phyloP scores from a whole-genome alignment of 2,797 vertebrate species.

The Forpus xanthops region DNA sequence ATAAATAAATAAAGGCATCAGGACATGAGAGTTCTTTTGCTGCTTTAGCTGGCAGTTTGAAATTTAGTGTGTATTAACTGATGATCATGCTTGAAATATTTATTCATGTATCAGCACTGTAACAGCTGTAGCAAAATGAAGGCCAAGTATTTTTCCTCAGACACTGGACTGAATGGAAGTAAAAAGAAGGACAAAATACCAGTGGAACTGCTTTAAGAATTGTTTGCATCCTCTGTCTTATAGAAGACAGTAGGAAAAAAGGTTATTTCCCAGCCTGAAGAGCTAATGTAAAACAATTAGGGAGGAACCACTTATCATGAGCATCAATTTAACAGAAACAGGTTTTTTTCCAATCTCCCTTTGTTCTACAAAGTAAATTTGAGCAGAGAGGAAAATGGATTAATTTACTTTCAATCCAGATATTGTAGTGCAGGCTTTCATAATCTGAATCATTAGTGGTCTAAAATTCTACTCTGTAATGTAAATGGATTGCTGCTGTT shows the following conservation, averaged over 20 bases:
- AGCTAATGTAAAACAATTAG: not conserved
- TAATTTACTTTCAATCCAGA: not conserved
- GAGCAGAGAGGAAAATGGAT: not conserved
- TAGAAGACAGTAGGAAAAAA: not conserved
- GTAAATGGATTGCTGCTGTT: not conserved
- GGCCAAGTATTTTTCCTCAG: conserved; percentile 1
- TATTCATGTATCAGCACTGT: not conserved
- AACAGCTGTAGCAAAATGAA: not conserved
- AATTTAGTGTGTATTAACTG: conserved; percentile 7
- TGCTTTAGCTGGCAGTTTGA: conserved; percentile 22
- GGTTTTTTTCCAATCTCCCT: not conserved
- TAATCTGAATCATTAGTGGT: not conserved
- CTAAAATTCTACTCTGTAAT: not conserved
- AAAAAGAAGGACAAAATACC: not conserved
- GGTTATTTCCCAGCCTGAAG: not conserved
- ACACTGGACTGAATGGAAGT: not conserved
- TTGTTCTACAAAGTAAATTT: not conserved
- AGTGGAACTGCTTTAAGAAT: not conserved
- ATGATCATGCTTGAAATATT: conserved; percentile 9
- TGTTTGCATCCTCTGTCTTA: not conserved
- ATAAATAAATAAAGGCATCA: not conserved
- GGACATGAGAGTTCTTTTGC: not conserved
- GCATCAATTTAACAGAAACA: not conserved
- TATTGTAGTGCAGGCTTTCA: not conserved
- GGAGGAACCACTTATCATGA: not conserved